A percentile compares a stretch with the other conserved stretches of the same genome.
phyloP scores from a whole-genome alignment of 2,888 invertebrate species.

The Pandemis corylana region DNA sequence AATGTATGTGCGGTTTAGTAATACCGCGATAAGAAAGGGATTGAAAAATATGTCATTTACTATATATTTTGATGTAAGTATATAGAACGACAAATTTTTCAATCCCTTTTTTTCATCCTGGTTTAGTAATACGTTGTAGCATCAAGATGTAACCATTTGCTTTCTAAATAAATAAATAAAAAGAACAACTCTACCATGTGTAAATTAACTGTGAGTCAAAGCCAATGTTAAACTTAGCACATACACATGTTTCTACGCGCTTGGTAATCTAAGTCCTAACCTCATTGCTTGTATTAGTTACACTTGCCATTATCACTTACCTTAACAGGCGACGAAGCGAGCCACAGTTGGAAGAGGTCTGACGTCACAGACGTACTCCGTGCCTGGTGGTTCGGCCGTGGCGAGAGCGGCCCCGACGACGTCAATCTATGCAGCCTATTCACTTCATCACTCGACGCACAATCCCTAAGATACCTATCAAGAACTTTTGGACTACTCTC shows the following conservation, averaged over 20 bases:
- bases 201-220: neutral
- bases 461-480: constrained; percentile 91
- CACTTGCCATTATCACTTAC: constrained; percentile 69
- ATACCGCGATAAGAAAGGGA: too few species aligned
- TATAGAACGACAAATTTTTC: too few species aligned
- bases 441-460: constrained; percentile 88
- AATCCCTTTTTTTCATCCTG: too few species aligned
- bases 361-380: constrained; percentile 91
- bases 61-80: too few species aligned
- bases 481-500: constrained; percentile 87
- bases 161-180: too few species aligned
- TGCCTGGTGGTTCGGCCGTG: constrained; percentile 79
- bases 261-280: neutral
- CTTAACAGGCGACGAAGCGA: constrained; percentile 91
- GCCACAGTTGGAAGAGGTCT: constrained; percentile 94
- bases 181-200: too few species aligned
- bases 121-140: too few species aligned
- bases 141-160: too few species aligned
- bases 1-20: too few species aligned
- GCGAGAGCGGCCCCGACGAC: constrained; percentile 80
- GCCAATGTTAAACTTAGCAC: neutral
- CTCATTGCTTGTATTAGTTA: neutral
- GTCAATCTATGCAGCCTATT: constrained; percentile 85
- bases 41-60: too few species aligned
- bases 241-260: neutral